Evolutionary conservation across 2,113 vertebrate genomes (phyloP).

Genomic region (Puma concolor): DNA sequence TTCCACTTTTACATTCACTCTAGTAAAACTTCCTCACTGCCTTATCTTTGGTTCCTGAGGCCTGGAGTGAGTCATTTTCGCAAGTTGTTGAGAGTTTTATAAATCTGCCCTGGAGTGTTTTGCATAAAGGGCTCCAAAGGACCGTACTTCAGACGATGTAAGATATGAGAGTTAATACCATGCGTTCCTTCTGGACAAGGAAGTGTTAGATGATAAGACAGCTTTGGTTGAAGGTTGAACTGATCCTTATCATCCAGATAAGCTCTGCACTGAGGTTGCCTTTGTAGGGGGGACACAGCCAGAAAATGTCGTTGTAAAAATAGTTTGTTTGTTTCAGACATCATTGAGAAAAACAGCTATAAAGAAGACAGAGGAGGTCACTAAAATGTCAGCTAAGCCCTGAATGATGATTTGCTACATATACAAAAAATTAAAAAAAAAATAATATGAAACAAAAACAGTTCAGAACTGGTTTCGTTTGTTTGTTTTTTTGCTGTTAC

Average conservation of each 20-base stretch:
- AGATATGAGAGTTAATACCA: constrained; percentile 43
- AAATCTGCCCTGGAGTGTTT: neutral
- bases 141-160: constrained; percentile 30
- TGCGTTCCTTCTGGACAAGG: neutral
- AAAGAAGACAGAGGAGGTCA: neutral
- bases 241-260: neutral
- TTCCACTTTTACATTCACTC: neutral
- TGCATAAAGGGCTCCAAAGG: constrained; percentile 4
- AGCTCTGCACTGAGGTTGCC: neutral
- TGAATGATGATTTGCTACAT: neutral
- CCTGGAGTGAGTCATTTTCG: neutral
- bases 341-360: neutral
- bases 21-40: neutral
- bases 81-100: neutral
- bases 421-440: constrained; percentile 31
- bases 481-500: neutral
- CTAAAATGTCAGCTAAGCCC: neutral
- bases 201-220: constrained; percentile 25
- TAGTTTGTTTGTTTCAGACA: neutral
- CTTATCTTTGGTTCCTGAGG: neutral
- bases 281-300: neutral
- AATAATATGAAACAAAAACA: neutral
- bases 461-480: neutral
- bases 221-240: neutral
- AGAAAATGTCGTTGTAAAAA: neutral